Base-by-base conservation (phyloP, 2,797 vertebrate genomes). In the Poecile montanus region DNA sequence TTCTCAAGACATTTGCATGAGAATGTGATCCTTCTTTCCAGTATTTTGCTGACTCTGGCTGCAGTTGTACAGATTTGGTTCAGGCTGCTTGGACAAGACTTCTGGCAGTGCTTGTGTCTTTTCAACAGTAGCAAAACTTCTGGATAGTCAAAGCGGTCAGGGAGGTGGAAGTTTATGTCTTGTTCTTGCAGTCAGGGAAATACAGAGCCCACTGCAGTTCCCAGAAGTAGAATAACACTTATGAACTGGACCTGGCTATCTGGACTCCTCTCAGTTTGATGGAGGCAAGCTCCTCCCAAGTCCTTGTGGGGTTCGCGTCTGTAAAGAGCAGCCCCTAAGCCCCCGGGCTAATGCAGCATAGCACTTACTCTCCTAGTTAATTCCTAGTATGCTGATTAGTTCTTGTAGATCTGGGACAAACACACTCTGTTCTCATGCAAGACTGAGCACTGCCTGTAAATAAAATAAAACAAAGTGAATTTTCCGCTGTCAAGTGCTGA, bases 351-450 rank as follows among this genome's bases (percentile, higher is more conserved):
- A 81, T 38, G 58, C 50, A 94, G n/a, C 50, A 94, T 9, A 81
- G 70, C 62, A 53, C 75, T 92, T 91, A 76, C 74, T 70, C 56
- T 78, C 25, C 26, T 56, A 42, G 68, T 51, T 91, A 94, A 90
- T 91, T 94, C 73, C 66, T 68, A 72, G 50, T 13, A 30, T 73
- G 56, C 44, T 94, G 88, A 94, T 94, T 84, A 94, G 65, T n/a
- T 78, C 26, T 60, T 78, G 58, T 25, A 86, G 79, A 65, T 78
- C 60, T 91, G 85, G 89, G 73, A 70, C 79, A 91, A 93, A 72
- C 12, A 25, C 34, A 44, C 30, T 77, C 79, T 4, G 10, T 88
- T 40, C 58, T 91, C 88, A 96, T 2, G 44, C 75, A 92, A 93
- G 75, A 75, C 51, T 67, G 85, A 89, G 62, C 54, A 83, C 62